phyloP scores from a whole-genome alignment of 2,797 vertebrate species.

The Epinephelus awoara region DNA sequence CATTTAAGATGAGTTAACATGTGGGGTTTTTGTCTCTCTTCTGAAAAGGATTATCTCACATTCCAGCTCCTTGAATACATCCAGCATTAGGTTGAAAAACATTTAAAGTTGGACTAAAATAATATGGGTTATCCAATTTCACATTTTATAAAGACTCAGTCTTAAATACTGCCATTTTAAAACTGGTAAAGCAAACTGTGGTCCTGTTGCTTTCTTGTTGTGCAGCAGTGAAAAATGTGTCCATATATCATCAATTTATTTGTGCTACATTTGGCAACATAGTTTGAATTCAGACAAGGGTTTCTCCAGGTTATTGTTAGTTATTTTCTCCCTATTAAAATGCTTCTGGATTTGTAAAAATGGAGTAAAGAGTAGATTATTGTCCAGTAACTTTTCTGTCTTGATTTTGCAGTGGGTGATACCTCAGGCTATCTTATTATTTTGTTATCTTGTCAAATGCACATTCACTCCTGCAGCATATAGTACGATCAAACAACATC shows the following conservation, averaged over 20 bases:
- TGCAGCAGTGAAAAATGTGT: slow-evolving; percentile 10
- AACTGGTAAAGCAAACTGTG: not conserved
- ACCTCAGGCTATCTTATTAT: not conserved
- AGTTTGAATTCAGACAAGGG: not conserved
- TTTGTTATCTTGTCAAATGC: not conserved
- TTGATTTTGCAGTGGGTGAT: not conserved
- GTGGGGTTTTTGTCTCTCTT: not conserved
- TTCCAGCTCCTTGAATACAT: not conserved
- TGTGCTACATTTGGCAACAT: not conserved
- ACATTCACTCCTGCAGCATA: not conserved
- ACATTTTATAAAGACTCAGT: not conserved
- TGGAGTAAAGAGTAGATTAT: not conserved
- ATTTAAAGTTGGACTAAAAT: not conserved
- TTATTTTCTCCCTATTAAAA: not conserved
- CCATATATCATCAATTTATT: not conserved
- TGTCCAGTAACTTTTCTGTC: not conserved
- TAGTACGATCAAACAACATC: not conserved
- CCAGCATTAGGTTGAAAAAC: not conserved
- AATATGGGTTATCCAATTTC: not conserved
- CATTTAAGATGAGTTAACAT: not conserved
- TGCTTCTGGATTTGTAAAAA: not conserved
- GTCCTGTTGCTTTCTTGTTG: not conserved
- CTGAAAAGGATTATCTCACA: not conserved
- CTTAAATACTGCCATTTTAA: slow-evolving; percentile 19
- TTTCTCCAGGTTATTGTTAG: not conserved